These are phyloP conservation scores for Synanthedon formicaeformis DNA, from an alignment of 2,888 invertebrate species.

Conservation along the genomic window DNA sequence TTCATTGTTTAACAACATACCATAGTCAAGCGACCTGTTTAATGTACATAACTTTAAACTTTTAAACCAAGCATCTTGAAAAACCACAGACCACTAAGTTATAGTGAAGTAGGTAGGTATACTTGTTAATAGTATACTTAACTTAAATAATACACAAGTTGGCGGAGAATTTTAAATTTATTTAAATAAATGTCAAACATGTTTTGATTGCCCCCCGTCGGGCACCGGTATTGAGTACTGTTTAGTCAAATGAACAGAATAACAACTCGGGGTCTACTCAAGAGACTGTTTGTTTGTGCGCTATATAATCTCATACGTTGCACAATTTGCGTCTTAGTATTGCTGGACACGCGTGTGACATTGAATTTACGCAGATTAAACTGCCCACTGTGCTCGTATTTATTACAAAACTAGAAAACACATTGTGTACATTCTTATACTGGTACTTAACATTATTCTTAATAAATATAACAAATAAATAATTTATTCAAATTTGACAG, in stretches of 20 bases:
- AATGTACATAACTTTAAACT: no score
- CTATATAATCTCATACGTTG: constrained; percentile 10
- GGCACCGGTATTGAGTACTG: background rate
- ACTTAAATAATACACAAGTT: no score
- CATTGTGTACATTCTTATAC: background rate
- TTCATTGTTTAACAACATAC: no score
- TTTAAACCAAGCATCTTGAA: no score
- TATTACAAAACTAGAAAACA: background rate
- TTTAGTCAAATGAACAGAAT: constrained; percentile 6
- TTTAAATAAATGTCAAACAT: background rate
- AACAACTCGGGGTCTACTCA: constrained; percentile 6
- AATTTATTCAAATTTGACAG: background rate
- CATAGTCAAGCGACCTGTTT: no score
- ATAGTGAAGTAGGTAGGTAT: no score
- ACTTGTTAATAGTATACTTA: no score
- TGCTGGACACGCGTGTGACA: constrained; percentile 25
- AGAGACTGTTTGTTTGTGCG: background rate
- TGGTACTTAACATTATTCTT: background rate
- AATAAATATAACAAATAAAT: background rate
- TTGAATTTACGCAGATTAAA: constrained; percentile 22
- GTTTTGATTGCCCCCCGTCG: background rate
- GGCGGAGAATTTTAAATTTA: no score
- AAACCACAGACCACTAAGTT: no score
- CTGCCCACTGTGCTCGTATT: constrained; percentile 2
- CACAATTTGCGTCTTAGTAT: constrained; percentile 27